These are phyloP conservation scores for Sclerodermus sp. DNA, from an alignment of 2,888 invertebrate species.

Conservation along the genomic window DNA sequence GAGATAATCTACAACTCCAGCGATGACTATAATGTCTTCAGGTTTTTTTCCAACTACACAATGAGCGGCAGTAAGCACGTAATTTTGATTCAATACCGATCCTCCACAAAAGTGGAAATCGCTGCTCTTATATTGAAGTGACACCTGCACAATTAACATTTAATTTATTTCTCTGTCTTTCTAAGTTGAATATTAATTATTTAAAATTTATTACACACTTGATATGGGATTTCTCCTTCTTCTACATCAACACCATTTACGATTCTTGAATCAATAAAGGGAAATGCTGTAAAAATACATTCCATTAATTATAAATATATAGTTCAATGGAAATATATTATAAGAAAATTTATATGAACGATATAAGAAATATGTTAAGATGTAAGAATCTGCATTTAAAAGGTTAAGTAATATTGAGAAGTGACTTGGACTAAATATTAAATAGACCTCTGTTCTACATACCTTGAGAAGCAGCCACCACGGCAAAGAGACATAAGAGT, in stretches of 20 bases:
- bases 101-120: conserved; percentile 37
- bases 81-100: conserved; percentile 26
- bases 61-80: conserved; percentile 39
- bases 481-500: conserved; percentile 10
- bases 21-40: background rate
- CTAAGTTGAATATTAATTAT: too few relatives aligned
- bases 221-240: conserved; percentile 42
- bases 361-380: too few relatives aligned
- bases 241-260: conserved; percentile 34
- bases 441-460: conserved; percentile 8
- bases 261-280: conserved; percentile 24
- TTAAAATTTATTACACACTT: conserved; percentile 23
- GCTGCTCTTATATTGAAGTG: conserved; percentile 20
- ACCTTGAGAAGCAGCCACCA: conserved; percentile 19
- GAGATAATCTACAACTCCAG: background rate
- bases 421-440: too few relatives aligned
- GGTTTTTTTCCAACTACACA: conserved; percentile 15
- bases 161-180: background rate
- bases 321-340: too few relatives aligned
- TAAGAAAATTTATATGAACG: too few relatives aligned
- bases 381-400: too few relatives aligned
- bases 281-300: background rate
- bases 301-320: too few relatives aligned
- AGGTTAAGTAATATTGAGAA: too few relatives aligned
- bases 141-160: conserved; percentile 25